Conservation (phyloP, 2,797 vertebrate species). For the Takifugu ocellatus region DNA sequence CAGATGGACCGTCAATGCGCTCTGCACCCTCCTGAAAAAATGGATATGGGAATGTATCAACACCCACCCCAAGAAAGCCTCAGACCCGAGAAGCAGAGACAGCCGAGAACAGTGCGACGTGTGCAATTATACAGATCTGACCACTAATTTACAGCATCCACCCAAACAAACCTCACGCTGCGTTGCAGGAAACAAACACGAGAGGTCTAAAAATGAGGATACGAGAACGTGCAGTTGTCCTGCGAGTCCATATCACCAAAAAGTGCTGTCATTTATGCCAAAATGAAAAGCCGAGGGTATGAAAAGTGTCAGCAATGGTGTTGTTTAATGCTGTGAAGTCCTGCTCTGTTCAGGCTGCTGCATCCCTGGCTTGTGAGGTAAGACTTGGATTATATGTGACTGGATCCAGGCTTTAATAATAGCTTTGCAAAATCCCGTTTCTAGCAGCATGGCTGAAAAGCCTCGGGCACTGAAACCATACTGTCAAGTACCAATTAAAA, state of each 20-base stretch:
- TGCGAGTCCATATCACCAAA: neutral
- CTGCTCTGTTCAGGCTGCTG: constrained; percentile 14
- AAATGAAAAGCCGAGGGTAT: neutral
- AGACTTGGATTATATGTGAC: constrained; percentile 34
- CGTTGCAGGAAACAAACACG: neutral
- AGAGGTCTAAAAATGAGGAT: neutral
- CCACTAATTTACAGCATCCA: constrained; percentile 31
- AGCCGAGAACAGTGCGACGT: constrained; percentile 7
- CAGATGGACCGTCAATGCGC: constrained; percentile 54
- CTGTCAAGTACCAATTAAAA: constrained; percentile 65
- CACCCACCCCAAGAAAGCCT: constrained; percentile 1
- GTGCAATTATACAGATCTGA: constrained; percentile 19
- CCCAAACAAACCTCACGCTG: constrained; percentile 14
- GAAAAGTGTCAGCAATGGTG: no score
- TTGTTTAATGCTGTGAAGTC: constrained; percentile 3
- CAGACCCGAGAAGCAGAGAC: constrained; percentile 6
- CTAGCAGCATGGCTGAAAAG: constrained; percentile 47
- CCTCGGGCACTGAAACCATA: constrained; percentile 46
- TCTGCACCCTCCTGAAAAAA: constrained; percentile 9
- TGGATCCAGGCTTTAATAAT: constrained; percentile 46
- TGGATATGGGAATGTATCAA: neutral
- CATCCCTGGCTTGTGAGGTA: constrained; percentile 25
- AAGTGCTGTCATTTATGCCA: neutral
- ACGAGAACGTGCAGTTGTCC: neutral
- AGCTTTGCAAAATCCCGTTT: constrained; percentile 30